Percentiles rank a stretch among this genome's conserved stretches.
phyloP scores from a whole-genome alignment of 2,888 invertebrate species.

The Mesoligia furuncula region DNA sequence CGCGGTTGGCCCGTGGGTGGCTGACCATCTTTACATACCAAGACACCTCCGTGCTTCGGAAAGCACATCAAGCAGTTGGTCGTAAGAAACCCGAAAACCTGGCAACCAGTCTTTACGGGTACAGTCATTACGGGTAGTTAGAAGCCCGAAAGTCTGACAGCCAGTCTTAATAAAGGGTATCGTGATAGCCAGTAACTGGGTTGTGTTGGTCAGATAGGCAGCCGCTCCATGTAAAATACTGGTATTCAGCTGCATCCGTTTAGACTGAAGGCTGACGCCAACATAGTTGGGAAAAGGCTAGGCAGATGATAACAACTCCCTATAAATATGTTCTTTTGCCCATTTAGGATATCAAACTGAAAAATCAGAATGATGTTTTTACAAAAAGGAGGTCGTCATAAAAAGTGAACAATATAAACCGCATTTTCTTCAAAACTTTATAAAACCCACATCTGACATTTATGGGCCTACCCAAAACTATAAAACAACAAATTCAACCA shows the following conservation, averaged over 20 bases:
- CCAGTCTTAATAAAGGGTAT: no score
- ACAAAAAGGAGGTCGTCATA: background rate
- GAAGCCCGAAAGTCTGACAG: background rate
- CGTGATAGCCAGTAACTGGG: background rate
- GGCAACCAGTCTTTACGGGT: no score
- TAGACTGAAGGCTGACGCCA: background rate
- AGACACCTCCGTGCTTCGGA: no score
- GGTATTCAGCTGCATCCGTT: no score
- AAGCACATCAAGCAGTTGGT: no score
- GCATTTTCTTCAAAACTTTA: slow-evolving; percentile 19
- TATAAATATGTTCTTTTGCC: background rate
- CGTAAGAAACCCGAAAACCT: background rate
- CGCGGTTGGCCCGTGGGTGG: no score
- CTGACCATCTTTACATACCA: no score
- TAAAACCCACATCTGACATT: slow-evolving; percentile 19
- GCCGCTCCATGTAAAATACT: background rate
- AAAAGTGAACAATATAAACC: slow-evolving; percentile 18
- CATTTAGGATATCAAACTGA: background rate
- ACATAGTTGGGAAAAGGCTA: background rate
- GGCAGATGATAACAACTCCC: background rate
- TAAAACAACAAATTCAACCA: slow-evolving; percentile 57
- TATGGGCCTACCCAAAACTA: slow-evolving; percentile 45
- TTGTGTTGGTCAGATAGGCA: background rate
- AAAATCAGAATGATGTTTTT: background rate
- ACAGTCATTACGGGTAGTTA: no score